Conservation (phyloP, 2,797 vertebrate genomes). For the Ciconia nigra region DNA sequence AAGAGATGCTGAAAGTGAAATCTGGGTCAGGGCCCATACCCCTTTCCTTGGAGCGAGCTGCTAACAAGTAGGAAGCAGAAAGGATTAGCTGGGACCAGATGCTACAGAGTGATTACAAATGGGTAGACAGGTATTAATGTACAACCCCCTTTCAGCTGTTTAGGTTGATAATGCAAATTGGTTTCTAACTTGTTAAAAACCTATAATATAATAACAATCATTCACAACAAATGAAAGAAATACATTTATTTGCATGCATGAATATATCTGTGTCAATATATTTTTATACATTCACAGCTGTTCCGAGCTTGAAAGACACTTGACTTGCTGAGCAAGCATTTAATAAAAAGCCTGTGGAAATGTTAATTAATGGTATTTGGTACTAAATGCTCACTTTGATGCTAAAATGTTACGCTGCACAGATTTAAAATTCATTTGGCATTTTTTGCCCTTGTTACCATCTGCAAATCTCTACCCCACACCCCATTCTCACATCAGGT, state of each 20-base stretch:
- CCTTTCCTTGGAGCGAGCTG: not conserved
- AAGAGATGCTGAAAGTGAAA: not conserved
- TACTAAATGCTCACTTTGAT: constrained; percentile 70
- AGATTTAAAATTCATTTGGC: constrained; percentile 59
- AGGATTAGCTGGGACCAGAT: not conserved
- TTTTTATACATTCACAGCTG: constrained; percentile 70
- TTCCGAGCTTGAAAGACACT: constrained; percentile 57
- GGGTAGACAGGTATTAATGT: constrained; percentile 39
- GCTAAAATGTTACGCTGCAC: constrained; percentile 56
- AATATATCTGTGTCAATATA: constrained; percentile 61
- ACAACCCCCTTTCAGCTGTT: not conserved
- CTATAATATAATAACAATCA: not conserved
- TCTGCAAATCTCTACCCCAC: constrained; percentile 55
- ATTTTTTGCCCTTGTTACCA: constrained; percentile 64
- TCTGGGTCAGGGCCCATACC: not conserved
- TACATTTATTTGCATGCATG: constrained; percentile 63
- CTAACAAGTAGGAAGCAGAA: not conserved
- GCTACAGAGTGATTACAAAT: not conserved
- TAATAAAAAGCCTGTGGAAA: constrained; percentile 68
- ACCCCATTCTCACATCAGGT: constrained; percentile 64
- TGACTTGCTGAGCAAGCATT: constrained; percentile 68
- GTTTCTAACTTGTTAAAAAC: constrained; percentile 13
- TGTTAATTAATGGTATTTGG: constrained; percentile 69
- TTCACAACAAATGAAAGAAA: constrained; percentile 11
- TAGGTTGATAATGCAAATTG: not conserved